phyloP scores from a whole-genome alignment of 2,113 vertebrate species.

The Halichoerus grypus region DNA sequence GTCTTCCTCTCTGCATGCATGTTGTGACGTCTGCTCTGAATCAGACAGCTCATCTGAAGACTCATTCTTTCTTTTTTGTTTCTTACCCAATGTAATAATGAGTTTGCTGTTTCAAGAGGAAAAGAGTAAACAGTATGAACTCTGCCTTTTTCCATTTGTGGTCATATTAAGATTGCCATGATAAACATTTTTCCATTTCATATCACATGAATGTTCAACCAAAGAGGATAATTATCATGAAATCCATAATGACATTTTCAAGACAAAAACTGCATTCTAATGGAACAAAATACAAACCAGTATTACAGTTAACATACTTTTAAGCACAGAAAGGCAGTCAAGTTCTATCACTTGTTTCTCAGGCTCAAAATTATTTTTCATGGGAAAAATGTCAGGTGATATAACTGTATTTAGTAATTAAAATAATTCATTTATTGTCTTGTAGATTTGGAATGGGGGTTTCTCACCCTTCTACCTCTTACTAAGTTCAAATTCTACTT shows the following conservation, averaged over 20 bases:
- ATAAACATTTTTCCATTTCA: background rate
- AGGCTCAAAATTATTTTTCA: constrained; percentile 41
- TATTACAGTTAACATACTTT: background rate
- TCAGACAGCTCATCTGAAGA: constrained; percentile 97
- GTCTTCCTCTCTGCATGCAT: constrained; percentile 91
- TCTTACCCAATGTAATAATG: constrained; percentile 98
- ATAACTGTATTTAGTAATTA: constrained; percentile 28
- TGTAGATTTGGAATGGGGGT: background rate
- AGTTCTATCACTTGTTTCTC: background rate
- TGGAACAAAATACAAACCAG: background rate
- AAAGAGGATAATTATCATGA: constrained; percentile 28
- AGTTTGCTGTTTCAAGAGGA: constrained; percentile 92
- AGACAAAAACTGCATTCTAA: constrained; percentile 28
- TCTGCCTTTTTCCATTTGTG: background rate
- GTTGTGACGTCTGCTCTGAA: constrained; percentile 91
- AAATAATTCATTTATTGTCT: background rate
- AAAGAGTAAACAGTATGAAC: constrained; percentile 50
- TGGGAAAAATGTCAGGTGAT: background rate
- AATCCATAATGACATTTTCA: constrained; percentile 30
- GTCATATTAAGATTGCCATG: background rate
- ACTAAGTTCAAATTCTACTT: background rate
- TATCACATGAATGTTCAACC: constrained; percentile 17
- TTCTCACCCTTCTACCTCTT: background rate
- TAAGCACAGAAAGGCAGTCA: background rate
- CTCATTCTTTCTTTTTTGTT: constrained; percentile 96